Base-by-base conservation (phyloP, 2,113 vertebrate genomes). In the Siniperca chuatsi region DNA sequence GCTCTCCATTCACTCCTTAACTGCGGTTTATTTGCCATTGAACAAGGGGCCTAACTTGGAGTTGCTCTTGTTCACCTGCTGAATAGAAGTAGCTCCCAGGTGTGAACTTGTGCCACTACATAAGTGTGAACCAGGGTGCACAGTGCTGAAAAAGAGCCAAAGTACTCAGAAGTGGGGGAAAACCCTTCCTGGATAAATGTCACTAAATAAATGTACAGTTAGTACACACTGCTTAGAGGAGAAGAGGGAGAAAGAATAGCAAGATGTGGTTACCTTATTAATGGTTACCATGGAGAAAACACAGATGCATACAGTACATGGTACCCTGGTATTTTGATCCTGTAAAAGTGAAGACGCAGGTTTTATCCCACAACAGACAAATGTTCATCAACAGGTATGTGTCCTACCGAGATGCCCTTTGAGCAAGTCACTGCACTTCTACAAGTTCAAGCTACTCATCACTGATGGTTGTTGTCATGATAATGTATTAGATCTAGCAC, bases 241-340 rank as follows among this genome's bases (percentile, higher is more conserved):
- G 54, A 40, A 54, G 2, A 71, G 18, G 29, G 8, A 44, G 12
- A 66, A 15, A 48, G 11, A 18, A 18, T 11, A 72, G 18, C 9
- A 58, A 46, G 84, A 76, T 71, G 64, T 58, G 77, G 35, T 58
- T 20, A 23, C 18, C 23, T 72, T 67, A 70, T 57, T 86, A 84
- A 78, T 72, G 46, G 83, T 90, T 86, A 79, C 60, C 81, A 88
- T 79, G 78, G 81, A 84, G 23, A 46, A 81, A 83, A 86, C 37
- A 79, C n/a, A 40, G 16, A 83, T 9, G 67, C 15, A 69, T 23
- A 54, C 35, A 78, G 48, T 55, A 25, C 16, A 78, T 50, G 29
- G 12, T 1, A 25, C 50, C 15, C 73, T 58, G 21, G 1, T 70
- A 46, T 50, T n/a, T 48, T 64, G 20, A 65, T 60, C 48, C 9